Conservation (phyloP, 2,888 invertebrate species). For the Lathronympha strigana region DNA sequence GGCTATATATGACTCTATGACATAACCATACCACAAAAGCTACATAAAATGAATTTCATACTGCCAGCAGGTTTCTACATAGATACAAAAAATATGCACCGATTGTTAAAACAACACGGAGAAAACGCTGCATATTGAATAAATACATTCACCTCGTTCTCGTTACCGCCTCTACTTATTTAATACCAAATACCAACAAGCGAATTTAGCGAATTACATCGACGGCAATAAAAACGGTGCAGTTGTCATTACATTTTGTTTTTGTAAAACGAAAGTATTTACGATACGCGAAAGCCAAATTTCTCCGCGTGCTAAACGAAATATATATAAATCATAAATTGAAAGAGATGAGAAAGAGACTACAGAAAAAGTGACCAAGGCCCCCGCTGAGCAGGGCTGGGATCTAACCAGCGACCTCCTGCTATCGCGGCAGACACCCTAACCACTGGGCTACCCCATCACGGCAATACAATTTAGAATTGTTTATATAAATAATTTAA, state of each 20-base stretch:
- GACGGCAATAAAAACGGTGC: conserved; percentile 21
- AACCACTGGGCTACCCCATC: too few relatives aligned
- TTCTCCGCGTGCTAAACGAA: conserved; percentile 35
- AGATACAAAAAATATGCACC: background rate
- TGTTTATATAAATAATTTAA: too few relatives aligned
- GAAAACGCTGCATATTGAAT: conserved; percentile 18
- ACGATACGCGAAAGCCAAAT: conserved; percentile 17
- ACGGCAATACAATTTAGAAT: too few relatives aligned
- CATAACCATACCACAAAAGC: too few relatives aligned
- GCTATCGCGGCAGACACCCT: too few relatives aligned
- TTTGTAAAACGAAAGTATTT: conserved; percentile 19
- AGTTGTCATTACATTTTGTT: conserved; percentile 24
- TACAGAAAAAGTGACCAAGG: too few relatives aligned
- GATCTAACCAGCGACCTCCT: too few relatives aligned
- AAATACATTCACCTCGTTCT: conserved; percentile 25
- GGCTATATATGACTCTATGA: too few relatives aligned
- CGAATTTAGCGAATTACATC: conserved; percentile 2
- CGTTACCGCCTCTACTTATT: conserved; percentile 24
- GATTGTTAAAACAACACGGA: conserved; percentile 9
- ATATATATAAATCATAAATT: too few relatives aligned
- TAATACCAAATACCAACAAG: conserved; percentile 27
- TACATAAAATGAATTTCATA: background rate
- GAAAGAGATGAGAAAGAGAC: too few relatives aligned
- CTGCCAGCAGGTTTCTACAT: background rate
- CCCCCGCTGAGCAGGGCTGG: too few relatives aligned